Evolutionary conservation across 2,113 vertebrate genomes (phyloP), one percentile per base, ranked within the genome.

Genomic region (Sapajus apella): DNA sequence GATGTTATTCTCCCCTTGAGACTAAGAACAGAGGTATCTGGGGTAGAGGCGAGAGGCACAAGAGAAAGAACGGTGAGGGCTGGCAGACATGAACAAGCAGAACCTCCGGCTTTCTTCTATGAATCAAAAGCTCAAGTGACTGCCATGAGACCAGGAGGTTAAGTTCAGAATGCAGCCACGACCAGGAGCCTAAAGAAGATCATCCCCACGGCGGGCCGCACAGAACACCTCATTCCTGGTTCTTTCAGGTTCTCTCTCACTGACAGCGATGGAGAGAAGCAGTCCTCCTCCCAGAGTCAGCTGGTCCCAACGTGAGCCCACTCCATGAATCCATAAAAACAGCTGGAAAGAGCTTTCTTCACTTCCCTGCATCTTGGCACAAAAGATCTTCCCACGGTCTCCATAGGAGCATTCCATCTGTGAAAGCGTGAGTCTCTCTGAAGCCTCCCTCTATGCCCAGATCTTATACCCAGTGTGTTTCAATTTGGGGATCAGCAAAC

Each of bases 1-100:
- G 96, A 97, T 75, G 90, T 83, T 72, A 64, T 3, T 94, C 35
- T 84, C 90, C 88, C 87, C 80, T 75, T 21, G 83, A 97, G 83
- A 84, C 50, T 84, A 68, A 80, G 40, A 91, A 83, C 52, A 30
- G 97, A 90, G 91, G 58, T 87, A 85, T 85, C 20, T 52, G 73
- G 79, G 55, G 47, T 16, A 52, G 83, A 68, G 58, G 47, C 1
- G 32, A 73, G 82, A 32, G 16, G 73, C 30, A 35, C 70, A 30
- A 58, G n/a, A 66, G 21, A 45, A 3, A 21, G 17, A 43, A 72
- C 7, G 10, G n/a, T 3, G 23, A 32, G 13, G 50, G 40, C 27
- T 1, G 1, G 35, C 0, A 9, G 35, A 66, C 18, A 76, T 5
- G 43, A 66, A 32, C 52, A 43, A 88, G 79, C 20, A 37, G 52